Base-by-base conservation (phyloP, 2,888 invertebrate species). In the Caenorhabditis plicata region DNA sequence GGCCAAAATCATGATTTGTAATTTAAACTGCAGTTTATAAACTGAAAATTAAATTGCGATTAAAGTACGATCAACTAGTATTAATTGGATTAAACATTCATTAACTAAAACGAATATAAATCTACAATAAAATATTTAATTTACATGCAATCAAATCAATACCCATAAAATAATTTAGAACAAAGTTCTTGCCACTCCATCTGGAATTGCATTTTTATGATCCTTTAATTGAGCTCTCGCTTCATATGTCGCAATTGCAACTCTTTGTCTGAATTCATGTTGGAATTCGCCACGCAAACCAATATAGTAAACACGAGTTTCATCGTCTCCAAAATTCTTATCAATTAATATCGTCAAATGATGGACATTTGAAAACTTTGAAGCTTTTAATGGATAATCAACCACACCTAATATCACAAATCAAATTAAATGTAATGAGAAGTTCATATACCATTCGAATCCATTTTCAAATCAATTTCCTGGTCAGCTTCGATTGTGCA, bases 231-330 rank as follows among this genome's bases (percentile, higher is more conserved):
- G 60, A 7, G 80, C 66, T 5, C 77, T 57, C 3, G 77, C 64
- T 39, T 80, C 80, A 57, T 80, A 80, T 7, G 72, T 80, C 7
- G 78, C 76, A 38, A 81, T 77, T 5, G 73, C 75, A 20, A 74
- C 71, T 52, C 62, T 68, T 38, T 67, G 63, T 19, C 74, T 57
- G 49, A 74, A 66, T 20, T 73, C 70, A 26, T 69, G 66, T 46
- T 75, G 70, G 85, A 89, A 98, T 84, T 96, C 95, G 20, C 96
- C 98, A 81, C 89, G 88, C 35, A 98, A 85, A 9, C 93, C 96
- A 80, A 98, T 95, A 81, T 96, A 98, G 81, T 89, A 91, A 61
- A 78, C 62, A 35, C 64, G 55, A 1, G 91, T 91, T 43, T 84
- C 86, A n/a, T 91, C 90, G 17, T 86, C 87, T 20, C 93, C 93